Evolutionary conservation across 2,888 invertebrate genomes (phyloP).

Genomic region (Tenthredo distinguenda): DNA sequence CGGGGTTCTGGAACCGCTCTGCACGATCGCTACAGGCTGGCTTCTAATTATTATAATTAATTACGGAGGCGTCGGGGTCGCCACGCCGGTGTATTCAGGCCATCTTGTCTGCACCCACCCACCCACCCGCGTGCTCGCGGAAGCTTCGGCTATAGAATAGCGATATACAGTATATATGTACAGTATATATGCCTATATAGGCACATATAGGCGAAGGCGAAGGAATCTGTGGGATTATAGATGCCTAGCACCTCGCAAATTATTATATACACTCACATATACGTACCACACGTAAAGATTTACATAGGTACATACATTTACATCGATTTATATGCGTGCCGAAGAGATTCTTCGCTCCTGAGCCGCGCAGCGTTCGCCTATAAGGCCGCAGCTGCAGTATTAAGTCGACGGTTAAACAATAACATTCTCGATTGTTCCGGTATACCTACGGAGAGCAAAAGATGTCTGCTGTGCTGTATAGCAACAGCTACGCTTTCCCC

Average conservation of each 20-base stretch:
- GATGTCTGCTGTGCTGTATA: neutral
- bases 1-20: conserved; percentile 9
- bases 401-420: conserved; percentile 27
- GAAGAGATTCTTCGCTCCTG: neutral
- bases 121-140: neutral
- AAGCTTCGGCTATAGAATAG: neutral
- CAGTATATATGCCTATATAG: neutral
- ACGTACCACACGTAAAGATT: too few species aligned
- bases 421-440: conserved; percentile 7
- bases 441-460: conserved; percentile 10
- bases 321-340: neutral
- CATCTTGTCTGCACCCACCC: conserved; percentile 64
- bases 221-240: neutral
- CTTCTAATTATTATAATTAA: conserved; percentile 68
- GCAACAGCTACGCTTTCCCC: neutral
- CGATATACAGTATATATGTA: neutral
- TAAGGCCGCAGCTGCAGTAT: neutral
- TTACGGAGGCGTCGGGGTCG: conserved; percentile 56
- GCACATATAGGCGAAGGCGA: neutral
- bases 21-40: conserved; percentile 53
- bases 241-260: conserved; percentile 26
- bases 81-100: conserved; percentile 56
- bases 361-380: neutral
- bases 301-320: neutral
- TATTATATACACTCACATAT: neutral